A percentile compares a stretch with the other conserved stretches of the same genome.
These are phyloP conservation scores for Chromis chromis DNA, from an alignment of 2,797 vertebrate species.

Conservation along the genomic window DNA sequence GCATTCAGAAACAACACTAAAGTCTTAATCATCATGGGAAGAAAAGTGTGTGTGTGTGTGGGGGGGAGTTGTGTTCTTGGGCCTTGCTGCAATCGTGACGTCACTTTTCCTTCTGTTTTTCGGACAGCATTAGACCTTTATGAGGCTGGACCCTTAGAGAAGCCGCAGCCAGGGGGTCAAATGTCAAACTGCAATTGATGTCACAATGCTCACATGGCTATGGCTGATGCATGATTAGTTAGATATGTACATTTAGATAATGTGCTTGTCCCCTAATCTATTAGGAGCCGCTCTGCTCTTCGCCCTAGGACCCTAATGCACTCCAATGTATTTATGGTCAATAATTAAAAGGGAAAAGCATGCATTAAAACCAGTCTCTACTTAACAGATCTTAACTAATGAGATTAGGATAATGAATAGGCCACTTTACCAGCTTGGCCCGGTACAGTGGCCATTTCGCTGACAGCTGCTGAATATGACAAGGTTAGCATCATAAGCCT, in stretches of 20 bases:
- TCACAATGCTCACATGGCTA: conserved; percentile 68
- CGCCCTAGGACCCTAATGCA: conserved; percentile 82
- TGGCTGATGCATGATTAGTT: conserved; percentile 78
- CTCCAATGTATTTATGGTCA: conserved; percentile 88
- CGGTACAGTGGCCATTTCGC: conserved; percentile 77
- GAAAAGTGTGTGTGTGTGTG: neutral
- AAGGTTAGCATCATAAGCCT: conserved; percentile 85
- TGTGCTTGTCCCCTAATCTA: conserved; percentile 85
- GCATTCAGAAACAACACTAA: conserved; percentile 70
- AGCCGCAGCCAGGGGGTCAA: conserved; percentile 76
- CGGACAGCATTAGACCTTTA: conserved; percentile 42
- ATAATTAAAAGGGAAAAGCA: conserved; percentile 90
- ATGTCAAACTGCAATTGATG: conserved; percentile 85
- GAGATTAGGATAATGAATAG: conserved; percentile 90
- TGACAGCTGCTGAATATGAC: conserved; percentile 88
- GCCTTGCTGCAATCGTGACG: conserved; percentile 50
- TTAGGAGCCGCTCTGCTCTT: conserved; percentile 77
- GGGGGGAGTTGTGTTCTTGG: conserved; percentile 7
- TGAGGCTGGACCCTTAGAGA: conserved; percentile 47
- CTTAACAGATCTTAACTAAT: conserved; percentile 91
- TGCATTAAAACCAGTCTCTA: conserved; percentile 88
- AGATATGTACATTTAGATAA: conserved; percentile 89
- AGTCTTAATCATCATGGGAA: conserved; percentile 55
- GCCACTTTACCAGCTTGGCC: conserved; percentile 81
- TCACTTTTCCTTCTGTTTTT: conserved; percentile 41